Conservation (phyloP, 2,888 invertebrate species). For the Drosophila meridionalis region DNA sequence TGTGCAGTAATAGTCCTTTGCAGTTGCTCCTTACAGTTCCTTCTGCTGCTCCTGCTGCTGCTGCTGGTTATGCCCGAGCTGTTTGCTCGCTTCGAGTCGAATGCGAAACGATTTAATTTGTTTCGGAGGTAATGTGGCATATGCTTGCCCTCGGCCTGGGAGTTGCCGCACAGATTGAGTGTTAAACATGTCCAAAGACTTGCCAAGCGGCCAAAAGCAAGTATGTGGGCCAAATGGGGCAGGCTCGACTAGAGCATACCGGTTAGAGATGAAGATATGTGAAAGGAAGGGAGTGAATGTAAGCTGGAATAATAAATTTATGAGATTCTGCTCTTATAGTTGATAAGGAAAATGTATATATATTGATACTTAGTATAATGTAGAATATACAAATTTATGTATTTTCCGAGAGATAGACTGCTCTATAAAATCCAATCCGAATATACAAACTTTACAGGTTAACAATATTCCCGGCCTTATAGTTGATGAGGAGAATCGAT, state of each 20-base stretch:
- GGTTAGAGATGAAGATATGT: neutral
- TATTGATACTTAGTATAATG: neutral
- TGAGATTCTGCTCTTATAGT: neutral
- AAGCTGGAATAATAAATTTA: neutral
- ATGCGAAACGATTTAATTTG: constrained; percentile 80
- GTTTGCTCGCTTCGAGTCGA: constrained; percentile 57
- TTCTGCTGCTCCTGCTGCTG: constrained; percentile 14
- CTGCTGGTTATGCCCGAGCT: constrained; percentile 59
- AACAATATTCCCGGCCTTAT: too few relatives aligned
- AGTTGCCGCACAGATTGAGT: constrained; percentile 76
- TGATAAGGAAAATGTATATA: neutral
- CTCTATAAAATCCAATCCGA: neutral
- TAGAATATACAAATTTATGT: neutral
- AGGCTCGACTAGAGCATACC: neutral
- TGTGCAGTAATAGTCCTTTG: constrained; percentile 31
- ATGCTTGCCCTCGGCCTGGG: constrained; percentile 57
- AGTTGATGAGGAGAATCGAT: neutral
- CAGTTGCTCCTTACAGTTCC: constrained; percentile 9
- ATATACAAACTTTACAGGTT: too few relatives aligned
- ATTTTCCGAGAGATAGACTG: neutral
- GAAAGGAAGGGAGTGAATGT: too few relatives aligned
- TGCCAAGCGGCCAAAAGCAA: constrained; percentile 5
- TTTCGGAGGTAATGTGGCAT: constrained; percentile 80
- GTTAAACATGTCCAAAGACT: constrained; percentile 62
- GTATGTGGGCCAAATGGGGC: neutral